Evolutionary conservation across 2,113 vertebrate genomes (phyloP).

Genomic region (Upupa epops): DNA sequence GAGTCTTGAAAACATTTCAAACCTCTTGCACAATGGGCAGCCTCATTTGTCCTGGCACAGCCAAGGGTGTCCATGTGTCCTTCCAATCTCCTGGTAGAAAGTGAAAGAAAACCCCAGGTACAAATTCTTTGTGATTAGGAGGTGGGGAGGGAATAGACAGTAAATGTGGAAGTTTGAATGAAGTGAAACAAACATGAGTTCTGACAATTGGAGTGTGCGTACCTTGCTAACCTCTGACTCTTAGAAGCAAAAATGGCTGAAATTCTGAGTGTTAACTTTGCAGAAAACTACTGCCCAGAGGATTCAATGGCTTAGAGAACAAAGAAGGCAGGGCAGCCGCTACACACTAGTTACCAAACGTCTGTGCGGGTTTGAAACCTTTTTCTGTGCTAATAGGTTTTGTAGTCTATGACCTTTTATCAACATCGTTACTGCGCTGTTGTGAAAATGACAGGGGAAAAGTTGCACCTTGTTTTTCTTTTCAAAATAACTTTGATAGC

Average conservation of each 20-base stretch:
- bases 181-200: neutral
- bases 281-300: neutral
- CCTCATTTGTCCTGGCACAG: neutral
- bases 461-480: neutral
- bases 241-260: neutral
- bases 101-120: neutral
- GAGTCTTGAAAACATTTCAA: neutral
- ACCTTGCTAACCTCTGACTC: neutral
- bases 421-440: rapidly evolving
- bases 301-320: neutral
- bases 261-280: neutral
- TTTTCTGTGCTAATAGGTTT: neutral
- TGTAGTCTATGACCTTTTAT: neutral
- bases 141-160: neutral
- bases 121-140: neutral
- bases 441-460: neutral
- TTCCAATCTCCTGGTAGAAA: neutral
- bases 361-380: neutral
- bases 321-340: neutral
- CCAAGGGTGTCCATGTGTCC: neutral
- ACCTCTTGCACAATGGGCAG: rapidly evolving
- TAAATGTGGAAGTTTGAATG: neutral
- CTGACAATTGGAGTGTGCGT: neutral
- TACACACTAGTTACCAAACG: rapidly evolving
- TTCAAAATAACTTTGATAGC: neutral